Base-by-base conservation (phyloP, 2,113 vertebrate genomes). In the Myiopsitta monachus region DNA sequence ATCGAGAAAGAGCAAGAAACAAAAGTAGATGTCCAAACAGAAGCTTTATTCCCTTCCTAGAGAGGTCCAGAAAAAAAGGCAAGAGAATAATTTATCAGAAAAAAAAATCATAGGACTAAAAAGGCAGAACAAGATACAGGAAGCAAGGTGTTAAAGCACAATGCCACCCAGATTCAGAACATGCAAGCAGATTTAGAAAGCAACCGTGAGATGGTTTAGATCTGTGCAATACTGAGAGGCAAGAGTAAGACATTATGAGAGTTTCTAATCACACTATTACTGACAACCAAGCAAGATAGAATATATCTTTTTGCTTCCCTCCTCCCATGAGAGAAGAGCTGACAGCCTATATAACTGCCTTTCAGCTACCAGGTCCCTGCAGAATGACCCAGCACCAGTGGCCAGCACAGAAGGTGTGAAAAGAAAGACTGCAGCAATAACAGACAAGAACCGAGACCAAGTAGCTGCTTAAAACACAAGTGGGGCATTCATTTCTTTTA, bases 391-490 rank as follows among this genome's bases (percentile, higher is more conserved):
- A 8, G n/a, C 38, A 68, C 26, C 36, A 14, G 27, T 3, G 49
- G 36, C 18, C n/a, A 77, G 59, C 14, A 46, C 4, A 7, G 38
- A 21, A 55, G 31, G 9, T 54, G 55, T n/a, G 62, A 79, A 43
- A 67, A 79, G 44, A 69, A 30, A 75, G 28, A 28, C 41, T 15
- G 15, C 24, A 66, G 69, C 21, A 39, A 10, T 0, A 0, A 66
- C 27, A 36, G 62, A 49, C 6, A 63, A n/a, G 30, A 63, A 70
- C 3, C 4, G 3, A 52, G 41, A 75, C 14, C 14, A 33, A 64
- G 75, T 30, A 63, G 46, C 18, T 52, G 22, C 0, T 0, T 47
- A 81, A 51, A 24, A 44, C 1, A 0, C 18, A 66, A 59, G 17
- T 36, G 10, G 36, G 49, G 57, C 52, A 55, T 8, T 16, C 26